Evolutionary conservation across 2,888 invertebrate genomes (phyloP), one percentile per base, ranked within the genome.

Genomic region (Entomobrya multifasciata): DNA sequence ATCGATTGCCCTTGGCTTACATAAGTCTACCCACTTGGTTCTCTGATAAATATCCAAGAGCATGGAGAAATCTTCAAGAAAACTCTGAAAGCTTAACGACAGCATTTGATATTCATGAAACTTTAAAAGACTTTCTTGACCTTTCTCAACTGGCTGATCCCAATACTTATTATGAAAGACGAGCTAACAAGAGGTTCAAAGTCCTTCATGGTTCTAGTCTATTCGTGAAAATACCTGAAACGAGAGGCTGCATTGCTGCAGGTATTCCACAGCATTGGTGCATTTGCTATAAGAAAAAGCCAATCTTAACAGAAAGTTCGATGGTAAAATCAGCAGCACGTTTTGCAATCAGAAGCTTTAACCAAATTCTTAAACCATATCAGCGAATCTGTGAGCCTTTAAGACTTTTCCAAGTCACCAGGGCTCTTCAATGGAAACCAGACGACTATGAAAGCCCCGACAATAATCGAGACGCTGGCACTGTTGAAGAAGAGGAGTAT

Each of bases 191-290:
- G 17, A 44, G 86, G 17, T 87, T 60, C 0, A 87, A 90, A 30
- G 4, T 20, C 5, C 91, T 92, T 0, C 93, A 95, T 77, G 95
- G 95, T 1, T 95, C 95, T 5, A 97, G 97, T 92, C 94, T 97
- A 74, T 97, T 98, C 92, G 92, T 95, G 47, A 94, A 95, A 0
- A 94, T 98, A 86, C 95, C 96, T 0, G 92, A 92, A 62, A 94
- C 94, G 82, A 94, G 98, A 65, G 96, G 96, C 0, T 98, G 98
- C 92, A 93, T 94, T 76, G 93, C 94, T 87, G 97, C 97, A 0
- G 95, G 94, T 0, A 96, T 98, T 86, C 95, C 95, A 0, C 95
- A 95, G 27, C 96, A 97, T 92, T 98, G 96, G 96, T 98, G 98
- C 92, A 96, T 97, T 36, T 98, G 98, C 90, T 96, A 96, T 92